phyloP scores from a whole-genome alignment of 2,888 invertebrate genomes.

The Trachelus iudaicus region DNA sequence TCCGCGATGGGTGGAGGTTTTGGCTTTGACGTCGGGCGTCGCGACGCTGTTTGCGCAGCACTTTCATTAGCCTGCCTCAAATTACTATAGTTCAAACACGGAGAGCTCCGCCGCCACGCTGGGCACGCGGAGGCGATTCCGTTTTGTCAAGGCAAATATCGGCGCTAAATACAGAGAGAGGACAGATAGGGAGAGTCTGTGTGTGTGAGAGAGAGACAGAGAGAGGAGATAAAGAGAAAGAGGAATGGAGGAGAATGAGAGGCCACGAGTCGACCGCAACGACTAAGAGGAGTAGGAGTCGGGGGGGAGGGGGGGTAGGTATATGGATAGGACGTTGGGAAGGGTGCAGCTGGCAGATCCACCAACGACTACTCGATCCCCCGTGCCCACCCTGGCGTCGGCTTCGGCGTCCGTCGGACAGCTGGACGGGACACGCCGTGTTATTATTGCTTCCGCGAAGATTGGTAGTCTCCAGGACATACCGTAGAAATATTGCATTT shows the following conservation, averaged over 20 bases:
- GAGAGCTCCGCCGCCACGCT: conserved; percentile 33
- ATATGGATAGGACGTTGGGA: not conserved
- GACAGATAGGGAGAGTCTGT: conserved; percentile 22
- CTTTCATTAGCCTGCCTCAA: conserved; percentile 64
- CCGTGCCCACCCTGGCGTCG: not conserved
- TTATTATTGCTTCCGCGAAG: conserved; percentile 61
- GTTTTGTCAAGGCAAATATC: conserved; percentile 60
- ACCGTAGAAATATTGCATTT: conserved; percentile 57
- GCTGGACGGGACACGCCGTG: conserved; percentile 52
- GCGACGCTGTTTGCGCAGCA: conserved; percentile 62
- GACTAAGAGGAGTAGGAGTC: conserved; percentile 16
- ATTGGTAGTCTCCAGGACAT: conserved; percentile 56
- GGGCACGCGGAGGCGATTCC: conserved; percentile 52
- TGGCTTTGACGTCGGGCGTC: conserved; percentile 62
- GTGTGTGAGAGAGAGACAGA: conserved; percentile 12
- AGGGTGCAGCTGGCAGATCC: not conserved
- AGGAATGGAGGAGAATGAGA: conserved; percentile 11
- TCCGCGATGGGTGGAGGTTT: conserved; percentile 44
- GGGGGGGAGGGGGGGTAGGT: too few species aligned
- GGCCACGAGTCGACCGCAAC: conserved; percentile 21
- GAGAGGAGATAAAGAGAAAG: conserved; percentile 13
- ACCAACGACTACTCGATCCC: not conserved
- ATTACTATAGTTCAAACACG: conserved; percentile 64
- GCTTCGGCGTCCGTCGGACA: conserved; percentile 37
- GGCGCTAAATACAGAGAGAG: conserved; percentile 39